Percentiles rank a stretch among this genome's conserved stretches.
Evolutionary conservation across 2,113 vertebrate species (phyloP).

Genomic region (Dipodomys spectabilis): DNA sequence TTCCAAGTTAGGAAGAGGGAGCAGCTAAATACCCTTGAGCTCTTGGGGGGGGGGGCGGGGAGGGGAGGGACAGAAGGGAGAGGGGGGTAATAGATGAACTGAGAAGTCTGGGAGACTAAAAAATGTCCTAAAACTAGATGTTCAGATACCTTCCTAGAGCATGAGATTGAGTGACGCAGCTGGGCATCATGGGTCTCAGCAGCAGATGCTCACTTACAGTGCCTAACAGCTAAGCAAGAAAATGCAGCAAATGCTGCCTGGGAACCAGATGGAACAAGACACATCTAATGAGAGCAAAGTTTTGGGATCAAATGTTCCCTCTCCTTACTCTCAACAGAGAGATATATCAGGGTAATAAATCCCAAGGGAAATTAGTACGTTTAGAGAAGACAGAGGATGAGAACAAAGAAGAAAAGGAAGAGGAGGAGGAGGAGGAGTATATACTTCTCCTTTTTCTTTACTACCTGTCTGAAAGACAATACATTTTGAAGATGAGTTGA

Average conservation of each 20-base stretch:
- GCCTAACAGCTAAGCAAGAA: background rate
- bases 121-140: background rate
- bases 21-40: background rate
- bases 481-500: constrained; percentile 33
- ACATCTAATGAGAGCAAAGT: background rate
- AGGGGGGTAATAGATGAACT: background rate
- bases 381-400: background rate
- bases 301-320: background rate
- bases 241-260: background rate
- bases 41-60: background rate
- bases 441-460: background rate
- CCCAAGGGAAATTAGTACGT: background rate
- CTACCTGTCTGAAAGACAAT: background rate
- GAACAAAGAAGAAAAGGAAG: background rate
- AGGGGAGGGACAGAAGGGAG: no score
- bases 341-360: background rate
- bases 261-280: background rate
- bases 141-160: background rate
- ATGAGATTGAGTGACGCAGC: background rate
- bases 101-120: background rate
- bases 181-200: background rate
- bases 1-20: background rate
- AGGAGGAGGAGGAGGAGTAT: background rate
- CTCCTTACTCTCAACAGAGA: background rate
- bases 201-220: background rate